Conservation (phyloP, 2,888 invertebrate genomes). For the Tenthredo distinguenda region DNA sequence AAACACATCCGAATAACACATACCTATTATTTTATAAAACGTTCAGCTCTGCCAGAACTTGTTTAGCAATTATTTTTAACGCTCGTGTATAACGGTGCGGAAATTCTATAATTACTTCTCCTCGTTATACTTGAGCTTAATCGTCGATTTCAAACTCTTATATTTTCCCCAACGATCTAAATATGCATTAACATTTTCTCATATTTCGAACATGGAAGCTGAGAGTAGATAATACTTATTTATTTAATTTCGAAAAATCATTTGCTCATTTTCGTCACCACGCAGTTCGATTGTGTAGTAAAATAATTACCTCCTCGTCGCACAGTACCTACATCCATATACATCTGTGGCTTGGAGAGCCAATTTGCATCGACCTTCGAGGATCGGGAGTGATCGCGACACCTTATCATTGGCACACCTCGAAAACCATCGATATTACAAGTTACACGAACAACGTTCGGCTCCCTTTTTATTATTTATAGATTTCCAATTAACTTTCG, state of each 20-base stretch:
- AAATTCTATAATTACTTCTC: background rate
- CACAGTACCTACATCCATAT: background rate
- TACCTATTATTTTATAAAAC: background rate
- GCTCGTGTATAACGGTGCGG: background rate
- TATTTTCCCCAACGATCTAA: background rate
- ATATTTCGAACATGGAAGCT: background rate
- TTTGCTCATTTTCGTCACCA: background rate
- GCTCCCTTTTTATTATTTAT: background rate
- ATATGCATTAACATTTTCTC: background rate
- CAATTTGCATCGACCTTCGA: constrained; percentile 1
- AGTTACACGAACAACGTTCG: background rate
- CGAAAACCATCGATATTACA: background rate
- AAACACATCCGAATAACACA: background rate
- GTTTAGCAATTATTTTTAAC: background rate
- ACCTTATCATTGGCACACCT: background rate
- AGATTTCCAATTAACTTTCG: background rate
- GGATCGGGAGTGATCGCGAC: background rate
- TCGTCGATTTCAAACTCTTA: constrained; percentile 3
- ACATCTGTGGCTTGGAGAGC: background rate
- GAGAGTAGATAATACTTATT: background rate
- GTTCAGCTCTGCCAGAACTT: background rate
- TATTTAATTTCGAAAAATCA: background rate
- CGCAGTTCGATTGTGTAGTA: background rate
- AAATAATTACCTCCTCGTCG: no score
- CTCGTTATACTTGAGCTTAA: constrained; percentile 2